Evolutionary conservation across 1,140 invertebrate genomes (phyloP).

Genomic region (Formica exsecta): DNA sequence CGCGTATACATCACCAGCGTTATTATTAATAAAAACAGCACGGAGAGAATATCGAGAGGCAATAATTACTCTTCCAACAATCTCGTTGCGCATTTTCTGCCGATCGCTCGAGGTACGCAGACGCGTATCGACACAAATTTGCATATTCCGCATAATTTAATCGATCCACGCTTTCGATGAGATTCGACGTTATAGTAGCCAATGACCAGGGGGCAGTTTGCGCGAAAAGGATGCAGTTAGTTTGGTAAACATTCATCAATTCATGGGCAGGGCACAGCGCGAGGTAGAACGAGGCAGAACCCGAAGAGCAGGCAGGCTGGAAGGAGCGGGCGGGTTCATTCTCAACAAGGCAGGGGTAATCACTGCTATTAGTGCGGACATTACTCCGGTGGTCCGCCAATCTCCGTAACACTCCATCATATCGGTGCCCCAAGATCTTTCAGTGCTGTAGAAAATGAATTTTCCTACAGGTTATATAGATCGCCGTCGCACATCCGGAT

Average conservation of each 20-base stretch:
- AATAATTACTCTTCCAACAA: conserved; percentile 49
- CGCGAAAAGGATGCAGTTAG: conserved; percentile 74
- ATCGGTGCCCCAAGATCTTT: conserved; percentile 72
- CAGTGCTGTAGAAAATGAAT: conserved; percentile 66
- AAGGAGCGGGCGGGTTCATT: conserved; percentile 82
- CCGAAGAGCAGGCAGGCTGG: conserved; percentile 71
- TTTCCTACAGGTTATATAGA: conserved; percentile 30
- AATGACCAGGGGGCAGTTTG: conserved; percentile 50
- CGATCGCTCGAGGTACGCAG: neutral
- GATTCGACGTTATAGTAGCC: conserved; percentile 71
- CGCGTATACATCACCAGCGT: conserved; percentile 31
- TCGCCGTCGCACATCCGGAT: neutral
- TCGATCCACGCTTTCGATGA: conserved; percentile 60
- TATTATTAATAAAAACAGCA: conserved; percentile 54
- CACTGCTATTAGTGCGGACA: conserved; percentile 86
- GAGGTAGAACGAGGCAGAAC: conserved; percentile 57
- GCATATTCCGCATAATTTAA: conserved; percentile 65
- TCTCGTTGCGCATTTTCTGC: conserved; percentile 35
- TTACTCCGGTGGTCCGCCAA: conserved; percentile 86
- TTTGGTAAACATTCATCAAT: conserved; percentile 85
- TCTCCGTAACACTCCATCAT: conserved; percentile 80
- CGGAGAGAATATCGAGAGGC: neutral
- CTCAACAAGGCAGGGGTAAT: conserved; percentile 84
- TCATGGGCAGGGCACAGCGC: conserved; percentile 70
- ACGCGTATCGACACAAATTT: conserved; percentile 40